Evolutionary conservation across 2,888 invertebrate genomes (phyloP).

Genomic region (Calliphora vomitoria): DNA sequence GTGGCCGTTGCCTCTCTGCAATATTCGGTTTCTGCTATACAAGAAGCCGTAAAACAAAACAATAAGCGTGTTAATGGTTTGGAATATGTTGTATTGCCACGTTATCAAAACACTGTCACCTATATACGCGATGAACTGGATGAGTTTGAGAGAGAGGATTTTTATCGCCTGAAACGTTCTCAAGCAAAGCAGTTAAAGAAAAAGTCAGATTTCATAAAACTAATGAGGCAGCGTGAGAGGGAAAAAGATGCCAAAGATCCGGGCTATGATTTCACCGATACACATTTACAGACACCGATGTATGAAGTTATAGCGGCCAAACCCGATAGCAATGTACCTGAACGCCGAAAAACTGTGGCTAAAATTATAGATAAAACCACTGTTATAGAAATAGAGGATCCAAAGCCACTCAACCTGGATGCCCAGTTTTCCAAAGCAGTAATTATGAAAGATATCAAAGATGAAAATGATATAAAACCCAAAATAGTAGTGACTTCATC

Average conservation of each 20-base stretch:
- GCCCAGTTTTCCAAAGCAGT: neutral
- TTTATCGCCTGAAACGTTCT: conserved; percentile 80
- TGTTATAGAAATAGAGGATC: conserved; percentile 3
- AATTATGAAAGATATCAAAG: neutral
- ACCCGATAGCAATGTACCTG: neutral
- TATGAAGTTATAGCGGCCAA: neutral
- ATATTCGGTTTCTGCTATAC: conserved; percentile 76
- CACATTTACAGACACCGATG: neutral
- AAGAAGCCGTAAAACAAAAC: conserved; percentile 76
- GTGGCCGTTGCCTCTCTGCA: conserved; percentile 77
- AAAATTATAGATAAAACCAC: conserved; percentile 27
- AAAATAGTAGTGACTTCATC: conserved; percentile 34
- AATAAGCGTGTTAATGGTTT: conserved; percentile 81
- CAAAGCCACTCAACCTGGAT: conserved; percentile 15
- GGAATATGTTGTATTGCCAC: conserved; percentile 79
- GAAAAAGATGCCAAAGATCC: neutral
- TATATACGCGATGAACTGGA: conserved; percentile 80
- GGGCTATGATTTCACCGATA: neutral
- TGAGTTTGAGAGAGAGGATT: conserved; percentile 81
- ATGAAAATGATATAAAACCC: neutral
- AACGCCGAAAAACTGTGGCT: conserved; percentile 19
- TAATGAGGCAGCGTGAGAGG: conserved; percentile 61
- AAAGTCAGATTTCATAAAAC: conserved; percentile 77
- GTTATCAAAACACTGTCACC: conserved; percentile 76
- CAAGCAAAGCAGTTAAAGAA: conserved; percentile 80